Conservation (phyloP, 2,888 invertebrate species). For the Pemphredon lugubris region DNA sequence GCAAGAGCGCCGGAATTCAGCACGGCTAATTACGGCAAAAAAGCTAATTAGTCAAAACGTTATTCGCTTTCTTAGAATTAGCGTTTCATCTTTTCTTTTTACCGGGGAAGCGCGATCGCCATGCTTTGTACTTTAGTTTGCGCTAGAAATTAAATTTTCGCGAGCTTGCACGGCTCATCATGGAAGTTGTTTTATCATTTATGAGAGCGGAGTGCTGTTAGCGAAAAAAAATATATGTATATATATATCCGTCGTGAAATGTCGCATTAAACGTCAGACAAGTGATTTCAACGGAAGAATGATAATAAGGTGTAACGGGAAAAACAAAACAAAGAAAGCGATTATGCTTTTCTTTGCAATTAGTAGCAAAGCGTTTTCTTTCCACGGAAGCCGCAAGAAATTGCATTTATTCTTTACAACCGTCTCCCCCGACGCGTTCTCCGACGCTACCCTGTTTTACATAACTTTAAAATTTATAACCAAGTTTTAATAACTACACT, state of each 20-base stretch:
- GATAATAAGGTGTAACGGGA: not conserved
- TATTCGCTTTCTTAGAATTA: conserved; percentile 22
- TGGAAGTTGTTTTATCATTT: not conserved
- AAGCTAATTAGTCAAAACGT: conserved; percentile 62
- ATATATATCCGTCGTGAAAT: no score
- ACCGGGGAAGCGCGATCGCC: not conserved
- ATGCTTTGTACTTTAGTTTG: not conserved
- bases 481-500: conserved; percentile 65
- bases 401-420: conserved; percentile 38
- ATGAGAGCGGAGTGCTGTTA: not conserved
- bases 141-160: not conserved
- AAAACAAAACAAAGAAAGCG: not conserved
- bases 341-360: conserved; percentile 20
- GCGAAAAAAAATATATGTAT: not conserved
- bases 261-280: no score
- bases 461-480: conserved; percentile 63
- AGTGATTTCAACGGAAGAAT: not conserved
- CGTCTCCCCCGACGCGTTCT: conserved; percentile 5
- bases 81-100: not conserved
- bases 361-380: conserved; percentile 33
- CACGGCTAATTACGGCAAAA: conserved; percentile 65
- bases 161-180: not conserved
- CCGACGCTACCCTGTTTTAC: conserved; percentile 29
- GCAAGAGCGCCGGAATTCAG: conserved; percentile 48
- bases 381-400: conserved; percentile 18